Conservation (phyloP, 2,113 vertebrate species). For the Cervus canadensis region DNA sequence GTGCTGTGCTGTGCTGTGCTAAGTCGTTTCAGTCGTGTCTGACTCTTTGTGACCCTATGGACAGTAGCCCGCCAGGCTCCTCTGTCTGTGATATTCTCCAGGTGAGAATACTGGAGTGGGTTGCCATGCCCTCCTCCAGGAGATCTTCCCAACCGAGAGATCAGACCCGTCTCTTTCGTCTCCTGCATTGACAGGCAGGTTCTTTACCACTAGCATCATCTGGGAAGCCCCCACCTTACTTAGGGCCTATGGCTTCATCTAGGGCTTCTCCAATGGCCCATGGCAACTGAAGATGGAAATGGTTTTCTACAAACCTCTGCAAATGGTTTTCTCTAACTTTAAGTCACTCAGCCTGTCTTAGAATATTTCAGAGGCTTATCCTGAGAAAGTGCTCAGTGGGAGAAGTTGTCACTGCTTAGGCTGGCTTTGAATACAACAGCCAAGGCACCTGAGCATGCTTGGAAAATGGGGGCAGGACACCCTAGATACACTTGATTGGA, state of each 20-base stretch:
- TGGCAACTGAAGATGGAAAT: slow-evolving; percentile 21
- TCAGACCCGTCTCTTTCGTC: rapidly evolving
- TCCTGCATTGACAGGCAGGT: not conserved
- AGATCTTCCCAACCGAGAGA: not conserved
- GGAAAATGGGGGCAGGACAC: not conserved
- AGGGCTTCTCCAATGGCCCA: not conserved
- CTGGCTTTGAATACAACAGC: not conserved
- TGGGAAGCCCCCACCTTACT: not conserved
- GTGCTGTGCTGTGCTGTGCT: not conserved
- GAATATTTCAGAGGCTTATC: not conserved
- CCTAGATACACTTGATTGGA: not conserved
- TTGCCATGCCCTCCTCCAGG: not conserved
- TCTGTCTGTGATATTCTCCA: not conserved
- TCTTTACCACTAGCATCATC: not conserved
- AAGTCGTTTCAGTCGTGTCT: not conserved
- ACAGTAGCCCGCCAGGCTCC: not conserved
- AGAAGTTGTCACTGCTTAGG: not conserved
- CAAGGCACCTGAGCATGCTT: not conserved
- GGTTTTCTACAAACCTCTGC: not conserved
- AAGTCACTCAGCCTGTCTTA: not conserved
- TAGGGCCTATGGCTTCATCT: not conserved
- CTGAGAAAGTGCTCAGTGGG: not conserved
- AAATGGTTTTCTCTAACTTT: not conserved
- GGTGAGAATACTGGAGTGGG: not conserved
- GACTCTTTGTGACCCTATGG: not conserved